Evolutionary conservation across 2,797 vertebrate species (phyloP).

Genomic region (Enteromius viviparus): DNA sequence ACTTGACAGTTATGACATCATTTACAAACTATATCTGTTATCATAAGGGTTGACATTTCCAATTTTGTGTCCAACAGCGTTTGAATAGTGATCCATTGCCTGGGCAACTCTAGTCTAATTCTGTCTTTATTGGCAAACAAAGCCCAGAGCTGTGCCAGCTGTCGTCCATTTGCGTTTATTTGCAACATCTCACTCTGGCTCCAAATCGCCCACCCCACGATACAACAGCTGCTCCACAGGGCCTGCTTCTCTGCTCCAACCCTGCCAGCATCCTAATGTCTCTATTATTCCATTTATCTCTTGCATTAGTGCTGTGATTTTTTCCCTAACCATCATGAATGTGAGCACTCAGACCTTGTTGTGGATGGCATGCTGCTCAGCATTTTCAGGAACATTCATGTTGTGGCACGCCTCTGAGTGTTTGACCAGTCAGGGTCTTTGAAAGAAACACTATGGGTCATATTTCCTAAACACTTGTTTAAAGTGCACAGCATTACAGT

Average conservation of each 20-base stretch:
- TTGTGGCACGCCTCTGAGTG: not conserved
- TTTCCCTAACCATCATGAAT: not conserved
- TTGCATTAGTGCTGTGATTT: conserved; percentile 23
- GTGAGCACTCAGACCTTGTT: not conserved
- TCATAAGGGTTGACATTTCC: conserved; percentile 18
- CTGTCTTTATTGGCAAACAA: conserved; percentile 50
- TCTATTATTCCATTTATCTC: conserved; percentile 51
- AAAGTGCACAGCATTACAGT: not conserved
- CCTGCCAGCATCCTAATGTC: conserved; percentile 42
- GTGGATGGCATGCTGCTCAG: conserved; percentile 12
- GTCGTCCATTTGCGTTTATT: conserved; percentile 51
- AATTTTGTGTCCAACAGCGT: not conserved
- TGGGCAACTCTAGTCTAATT: conserved; percentile 43
- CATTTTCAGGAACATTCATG: conserved; percentile 25
- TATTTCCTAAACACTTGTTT: not conserved
- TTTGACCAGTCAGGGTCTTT: not conserved
- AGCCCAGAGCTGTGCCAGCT: conserved; percentile 49
- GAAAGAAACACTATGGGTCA: not conserved
- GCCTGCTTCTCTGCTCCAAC: conserved; percentile 24
- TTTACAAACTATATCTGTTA: conserved; percentile 27
- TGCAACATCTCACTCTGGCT: conserved; percentile 39
- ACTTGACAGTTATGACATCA: conserved; percentile 9
- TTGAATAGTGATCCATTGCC: conserved; percentile 32
- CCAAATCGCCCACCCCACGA: conserved; percentile 37
- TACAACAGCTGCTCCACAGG: conserved; percentile 46